Evolutionary conservation across 2,888 invertebrate species (phyloP).

Genomic region (Elegia similella): DNA sequence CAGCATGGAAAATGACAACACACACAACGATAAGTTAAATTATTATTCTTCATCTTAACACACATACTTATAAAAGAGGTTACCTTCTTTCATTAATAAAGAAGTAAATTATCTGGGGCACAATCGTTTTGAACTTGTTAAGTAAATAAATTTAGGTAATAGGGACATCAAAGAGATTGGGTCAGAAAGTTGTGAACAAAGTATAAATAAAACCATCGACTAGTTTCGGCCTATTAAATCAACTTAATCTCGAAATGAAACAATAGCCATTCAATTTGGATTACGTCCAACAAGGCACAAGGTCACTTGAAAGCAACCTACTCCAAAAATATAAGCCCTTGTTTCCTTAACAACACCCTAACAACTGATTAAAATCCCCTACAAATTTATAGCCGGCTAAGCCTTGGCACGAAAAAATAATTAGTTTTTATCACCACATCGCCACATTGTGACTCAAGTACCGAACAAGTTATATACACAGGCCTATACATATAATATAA

Average conservation of each 20-base stretch:
- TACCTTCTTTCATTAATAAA: no score
- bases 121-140: no score
- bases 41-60: no score
- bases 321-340: background rate
- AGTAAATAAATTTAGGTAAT: no score
- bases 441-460: constrained; percentile 26
- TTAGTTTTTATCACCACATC: constrained; percentile 29
- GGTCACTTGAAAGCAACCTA: constrained; percentile 4
- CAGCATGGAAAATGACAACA: no score
- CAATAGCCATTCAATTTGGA: constrained; percentile 6
- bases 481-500: constrained; percentile 21
- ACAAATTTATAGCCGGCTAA: constrained; percentile 21
- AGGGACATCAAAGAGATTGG: no score
- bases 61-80: no score
- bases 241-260: background rate
- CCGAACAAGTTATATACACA: constrained; percentile 25
- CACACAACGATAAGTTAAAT: no score
- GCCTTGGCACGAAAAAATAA: constrained; percentile 28
- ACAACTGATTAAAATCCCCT: constrained; percentile 20
- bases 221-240: background rate
- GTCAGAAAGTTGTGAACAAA: no score
- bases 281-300: background rate
- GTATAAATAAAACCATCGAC: no score
- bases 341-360: constrained; percentile 16
- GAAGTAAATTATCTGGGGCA: no score